These are phyloP conservation scores for Melangyna quadrimaculata DNA, from an alignment of 2,888 invertebrate species.

Conservation along the genomic window DNA sequence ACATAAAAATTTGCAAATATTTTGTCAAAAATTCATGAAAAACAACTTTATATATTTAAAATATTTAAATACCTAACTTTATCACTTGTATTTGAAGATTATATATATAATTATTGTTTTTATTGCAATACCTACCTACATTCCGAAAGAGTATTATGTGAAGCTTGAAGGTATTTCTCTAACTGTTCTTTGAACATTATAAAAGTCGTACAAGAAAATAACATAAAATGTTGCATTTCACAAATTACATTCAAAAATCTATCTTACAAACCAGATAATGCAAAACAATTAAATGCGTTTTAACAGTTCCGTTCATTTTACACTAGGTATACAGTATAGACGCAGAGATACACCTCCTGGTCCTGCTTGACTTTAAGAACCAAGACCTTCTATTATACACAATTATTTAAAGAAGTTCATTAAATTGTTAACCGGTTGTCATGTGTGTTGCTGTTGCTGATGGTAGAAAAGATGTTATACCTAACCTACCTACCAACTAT, in stretches of 20 bases:
- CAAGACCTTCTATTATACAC: background rate
- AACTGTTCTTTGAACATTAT: background rate
- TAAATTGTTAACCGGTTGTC: conserved; percentile 62
- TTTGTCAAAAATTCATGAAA: too few species aligned
- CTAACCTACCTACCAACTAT: conserved; percentile 30
- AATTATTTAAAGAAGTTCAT: conserved; percentile 27
- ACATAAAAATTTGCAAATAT: too few species aligned
- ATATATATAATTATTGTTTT: background rate
- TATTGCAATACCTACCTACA: background rate
- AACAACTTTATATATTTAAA: too few species aligned
- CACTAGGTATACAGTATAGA: background rate
- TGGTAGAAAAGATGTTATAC: conserved; percentile 47
- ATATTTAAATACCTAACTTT: too few species aligned
- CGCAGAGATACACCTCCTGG: background rate
- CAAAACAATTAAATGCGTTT: conserved; percentile 60
- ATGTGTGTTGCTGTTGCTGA: conserved; percentile 27
- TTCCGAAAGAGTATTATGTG: background rate
- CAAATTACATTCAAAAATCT: conserved; percentile 21
- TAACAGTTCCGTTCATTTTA: conserved; percentile 41
- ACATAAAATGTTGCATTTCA: conserved; percentile 41
- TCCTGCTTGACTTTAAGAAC: background rate
- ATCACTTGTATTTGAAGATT: background rate
- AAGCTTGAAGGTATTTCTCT: background rate
- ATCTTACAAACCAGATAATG: conserved; percentile 26
- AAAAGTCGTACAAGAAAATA: background rate